Percentiles rank a stretch among this genome's conserved stretches.
phyloP scores from a whole-genome alignment of 2,797 vertebrate species.

The Spinibarbus caldwelli region DNA sequence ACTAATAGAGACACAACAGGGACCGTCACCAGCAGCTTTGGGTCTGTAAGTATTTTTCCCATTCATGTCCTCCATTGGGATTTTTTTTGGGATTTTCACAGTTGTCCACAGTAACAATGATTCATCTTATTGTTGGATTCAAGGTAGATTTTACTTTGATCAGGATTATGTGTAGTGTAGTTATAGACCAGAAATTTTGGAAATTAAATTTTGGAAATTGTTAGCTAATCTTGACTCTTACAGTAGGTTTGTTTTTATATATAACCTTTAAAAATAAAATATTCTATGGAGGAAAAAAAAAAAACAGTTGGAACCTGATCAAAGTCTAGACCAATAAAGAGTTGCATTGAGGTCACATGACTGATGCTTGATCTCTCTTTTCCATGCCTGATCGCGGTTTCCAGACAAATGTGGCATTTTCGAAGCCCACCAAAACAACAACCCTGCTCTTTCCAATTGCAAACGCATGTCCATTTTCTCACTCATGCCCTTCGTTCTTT shows the following conservation, averaged over 20 bases:
- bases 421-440: constrained; percentile 40
- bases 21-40: background rate
- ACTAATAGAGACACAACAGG: background rate
- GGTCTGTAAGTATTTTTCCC: background rate
- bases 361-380: constrained; percentile 14
- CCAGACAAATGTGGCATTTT: constrained; percentile 38
- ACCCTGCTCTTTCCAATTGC: constrained; percentile 28
- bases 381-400: constrained; percentile 8
- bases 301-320: background rate
- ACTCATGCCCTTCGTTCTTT: constrained; percentile 35
- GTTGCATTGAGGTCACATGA: constrained; percentile 5
- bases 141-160: background rate
- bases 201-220: background rate
- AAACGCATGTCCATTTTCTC: constrained; percentile 45
- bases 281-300: background rate
- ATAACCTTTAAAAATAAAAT: background rate
- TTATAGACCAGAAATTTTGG: background rate
- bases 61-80: background rate
- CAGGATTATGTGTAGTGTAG: background rate
- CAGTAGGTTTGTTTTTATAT: background rate
- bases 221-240: background rate
- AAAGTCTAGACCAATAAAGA: background rate
- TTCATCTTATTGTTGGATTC: background rate
- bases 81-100: background rate
- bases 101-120: background rate